Conservation (phyloP, 2,888 invertebrate species). For the Lymantria dispar region DNA sequence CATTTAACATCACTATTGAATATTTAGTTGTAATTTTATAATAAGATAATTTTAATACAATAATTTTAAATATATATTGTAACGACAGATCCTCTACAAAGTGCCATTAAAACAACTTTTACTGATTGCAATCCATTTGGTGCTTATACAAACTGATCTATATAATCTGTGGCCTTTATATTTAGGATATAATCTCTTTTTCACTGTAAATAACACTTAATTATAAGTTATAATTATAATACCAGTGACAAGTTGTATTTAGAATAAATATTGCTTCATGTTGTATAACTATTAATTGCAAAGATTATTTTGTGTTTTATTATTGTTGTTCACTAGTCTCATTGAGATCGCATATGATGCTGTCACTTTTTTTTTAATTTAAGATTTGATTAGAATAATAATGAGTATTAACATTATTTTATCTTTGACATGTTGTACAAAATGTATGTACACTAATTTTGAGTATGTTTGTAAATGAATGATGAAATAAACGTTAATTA, state of each 20-base stretch:
- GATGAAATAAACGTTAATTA: slow-evolving; percentile 75
- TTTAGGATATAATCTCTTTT: slow-evolving; percentile 41
- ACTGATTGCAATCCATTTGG: slow-evolving; percentile 34
- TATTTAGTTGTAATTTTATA: slow-evolving; percentile 31
- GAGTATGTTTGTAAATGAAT: slow-evolving; percentile 75
- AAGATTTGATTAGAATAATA: slow-evolving; percentile 38
- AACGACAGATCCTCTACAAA: slow-evolving; percentile 30
- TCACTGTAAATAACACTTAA: slow-evolving; percentile 68
- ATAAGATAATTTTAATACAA: slow-evolving; percentile 34
- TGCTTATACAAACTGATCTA: slow-evolving; percentile 47
- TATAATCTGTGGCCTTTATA: slow-evolving; percentile 62
- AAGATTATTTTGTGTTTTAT: slow-evolving; percentile 50
- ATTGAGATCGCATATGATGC: slow-evolving; percentile 73
- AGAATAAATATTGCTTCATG: slow-evolving; percentile 25
- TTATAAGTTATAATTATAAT: slow-evolving; percentile 40
- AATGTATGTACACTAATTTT: slow-evolving; percentile 68
- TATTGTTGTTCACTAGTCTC: slow-evolving; percentile 69
- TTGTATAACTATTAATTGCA: slow-evolving; percentile 52
- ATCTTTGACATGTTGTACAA: slow-evolving; percentile 60
- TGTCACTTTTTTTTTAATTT: slow-evolving; percentile 41
- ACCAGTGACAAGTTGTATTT: slow-evolving; percentile 42
- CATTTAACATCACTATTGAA: slow-evolving; percentile 43
- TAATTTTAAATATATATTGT: slow-evolving; percentile 21
- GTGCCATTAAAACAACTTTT: slow-evolving; percentile 37
- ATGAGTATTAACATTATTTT: slow-evolving; percentile 63